Base-by-base conservation (phyloP, 2,797 vertebrate genomes). In the Danionella dracula region DNA sequence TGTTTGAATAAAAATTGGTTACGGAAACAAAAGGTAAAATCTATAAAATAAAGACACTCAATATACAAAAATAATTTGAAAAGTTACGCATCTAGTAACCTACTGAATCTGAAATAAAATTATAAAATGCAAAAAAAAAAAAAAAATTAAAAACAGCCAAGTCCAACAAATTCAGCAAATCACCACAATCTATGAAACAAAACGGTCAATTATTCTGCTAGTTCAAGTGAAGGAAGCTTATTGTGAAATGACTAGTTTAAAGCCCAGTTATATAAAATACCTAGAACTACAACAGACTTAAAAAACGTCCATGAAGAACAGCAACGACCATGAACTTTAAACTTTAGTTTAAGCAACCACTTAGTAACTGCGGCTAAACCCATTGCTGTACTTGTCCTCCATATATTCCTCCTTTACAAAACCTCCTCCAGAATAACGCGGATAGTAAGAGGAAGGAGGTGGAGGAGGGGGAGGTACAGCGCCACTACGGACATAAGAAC, bases 331-430 rank as follows among this genome's bases (percentile, higher is more conserved):
- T 3, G 6, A 27, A 27, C 23, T 6, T 3, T 3, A 27, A 27
- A 59, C 31, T 59, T 50, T 51, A 10, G n/a, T n/a, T n/a, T n/a
- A 17, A 21, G 13, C n/a, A n/a, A n/a, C n/a, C n/a, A n/a, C 37
- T 67, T 80, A 86, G 62, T 83, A 86, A 13, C 79, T 81, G 74
- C 81, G 78, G 46, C 76, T 74, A 40, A 81, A 85, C 15, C 84
- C 81, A 40, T 85, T 85, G 72, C 79, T 82, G 75, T 85, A 86
- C 68, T 81, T 82, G 72, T 86, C 84, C 59, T 86, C 83, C 54
- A 82, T 79, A 79, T 84, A 85, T 64, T 84, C 80, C 62, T 82
- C 79, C 70, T 85, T 85, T 65, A 86, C 83, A 23, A 81, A 84
- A 69, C 82, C 78, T 38, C 82, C 80, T 6, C 82, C 42, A 41